Conservation (phyloP, 2,888 invertebrate species). For the Pycnomerus fuliginosus region DNA sequence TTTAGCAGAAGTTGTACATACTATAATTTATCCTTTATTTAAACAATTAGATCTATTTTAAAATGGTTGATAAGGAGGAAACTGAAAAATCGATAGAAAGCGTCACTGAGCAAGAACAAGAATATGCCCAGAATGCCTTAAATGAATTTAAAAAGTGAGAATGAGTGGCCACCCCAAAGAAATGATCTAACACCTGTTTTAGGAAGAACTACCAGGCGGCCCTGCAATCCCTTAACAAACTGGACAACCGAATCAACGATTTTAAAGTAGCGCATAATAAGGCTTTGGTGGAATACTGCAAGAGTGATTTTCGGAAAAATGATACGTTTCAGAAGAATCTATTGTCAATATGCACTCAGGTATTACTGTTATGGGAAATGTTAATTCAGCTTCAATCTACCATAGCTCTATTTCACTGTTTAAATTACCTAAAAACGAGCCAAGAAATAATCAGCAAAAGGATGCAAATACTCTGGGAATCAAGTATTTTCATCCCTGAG, state of each 20-base stretch:
- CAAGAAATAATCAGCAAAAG: too few relatives aligned
- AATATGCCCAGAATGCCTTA: conserved; percentile 47
- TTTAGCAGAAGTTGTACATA: too few relatives aligned
- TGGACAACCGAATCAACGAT: conserved; percentile 66
- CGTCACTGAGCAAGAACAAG: conserved; percentile 48
- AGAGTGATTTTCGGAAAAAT: conserved; percentile 69
- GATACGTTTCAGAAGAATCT: conserved; percentile 71
- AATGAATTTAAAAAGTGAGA: conserved; percentile 49
- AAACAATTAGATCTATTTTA: too few relatives aligned
- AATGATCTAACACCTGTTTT: conserved; percentile 20
- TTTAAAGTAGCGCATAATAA: conserved; percentile 80
- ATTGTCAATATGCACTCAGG: conserved; percentile 61
- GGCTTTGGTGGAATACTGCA: conserved; percentile 79
- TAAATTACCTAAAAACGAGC: too few relatives aligned
- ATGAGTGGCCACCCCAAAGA: conserved; percentile 4
- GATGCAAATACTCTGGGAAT: too few relatives aligned
- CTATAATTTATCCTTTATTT: too few relatives aligned
- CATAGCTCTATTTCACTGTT: too few relatives aligned
- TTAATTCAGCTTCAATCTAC: too few relatives aligned
- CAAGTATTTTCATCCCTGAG: too few relatives aligned
- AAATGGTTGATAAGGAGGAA: conserved; percentile 45
- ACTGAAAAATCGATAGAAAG: conserved; percentile 42
- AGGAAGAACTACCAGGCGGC: conserved; percentile 63
- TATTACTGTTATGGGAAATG: too few relatives aligned
- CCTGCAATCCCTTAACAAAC: conserved; percentile 63